These are phyloP conservation scores for Hystrix cristata DNA, from an alignment of 2,113 vertebrate genomes.

Conservation along the genomic window DNA sequence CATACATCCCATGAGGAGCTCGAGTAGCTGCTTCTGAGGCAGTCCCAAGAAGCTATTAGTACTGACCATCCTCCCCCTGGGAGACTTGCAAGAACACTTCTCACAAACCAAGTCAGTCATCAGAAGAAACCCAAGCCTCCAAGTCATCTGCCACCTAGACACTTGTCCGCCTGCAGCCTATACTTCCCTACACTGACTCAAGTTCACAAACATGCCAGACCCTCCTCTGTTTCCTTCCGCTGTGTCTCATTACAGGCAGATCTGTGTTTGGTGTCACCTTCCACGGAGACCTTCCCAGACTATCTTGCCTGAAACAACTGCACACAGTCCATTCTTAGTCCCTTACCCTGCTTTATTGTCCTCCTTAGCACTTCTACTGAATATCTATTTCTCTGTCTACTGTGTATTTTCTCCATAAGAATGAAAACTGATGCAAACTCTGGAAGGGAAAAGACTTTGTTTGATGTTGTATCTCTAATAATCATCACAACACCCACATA, in stretches of 20 bases:
- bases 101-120: background rate
- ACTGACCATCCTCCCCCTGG: background rate
- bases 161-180: background rate
- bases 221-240: background rate
- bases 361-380: conserved; percentile 8
- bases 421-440: background rate
- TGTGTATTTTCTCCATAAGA: background rate
- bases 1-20: background rate
- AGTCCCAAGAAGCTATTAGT: background rate
- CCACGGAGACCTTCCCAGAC: background rate
- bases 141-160: background rate
- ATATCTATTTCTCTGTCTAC: background rate
- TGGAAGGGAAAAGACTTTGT: conserved; percentile 26
- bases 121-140: background rate
- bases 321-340: too few species aligned
- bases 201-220: background rate
- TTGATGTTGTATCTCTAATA: background rate
- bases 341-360: background rate
- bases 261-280: background rate
- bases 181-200: background rate
- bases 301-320: background rate
- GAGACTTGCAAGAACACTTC: background rate
- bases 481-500: background rate
- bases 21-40: background rate
- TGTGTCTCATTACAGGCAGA: background rate